Evolutionary conservation across 2,888 invertebrate genomes (phyloP).

Genomic region (Andricus curvator): DNA sequence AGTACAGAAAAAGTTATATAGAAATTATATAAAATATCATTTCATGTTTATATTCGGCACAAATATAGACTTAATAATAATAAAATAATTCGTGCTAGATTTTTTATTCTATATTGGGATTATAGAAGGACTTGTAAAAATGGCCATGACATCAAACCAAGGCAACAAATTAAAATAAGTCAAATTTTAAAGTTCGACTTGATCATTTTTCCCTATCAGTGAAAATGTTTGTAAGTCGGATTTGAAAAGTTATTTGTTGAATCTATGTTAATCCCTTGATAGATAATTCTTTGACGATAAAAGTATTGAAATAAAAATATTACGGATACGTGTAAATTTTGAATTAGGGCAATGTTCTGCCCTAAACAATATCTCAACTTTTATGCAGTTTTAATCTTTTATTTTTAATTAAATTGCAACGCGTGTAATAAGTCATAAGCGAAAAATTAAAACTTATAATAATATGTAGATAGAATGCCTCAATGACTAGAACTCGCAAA

Average conservation of each 20-base stretch:
- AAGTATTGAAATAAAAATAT: neutral
- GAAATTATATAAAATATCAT: neutral
- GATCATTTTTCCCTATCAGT: neutral
- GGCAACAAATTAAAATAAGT: constrained; percentile 1
- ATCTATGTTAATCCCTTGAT: neutral
- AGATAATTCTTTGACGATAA: neutral
- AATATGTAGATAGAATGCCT: neutral
- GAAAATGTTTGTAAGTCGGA: neutral
- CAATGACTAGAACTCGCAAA: neutral
- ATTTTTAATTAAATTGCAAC: neutral
- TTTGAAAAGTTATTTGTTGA: neutral
- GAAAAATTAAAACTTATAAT: neutral
- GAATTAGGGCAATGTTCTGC: neutral
- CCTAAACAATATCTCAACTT: neutral
- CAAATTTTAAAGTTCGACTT: neutral
- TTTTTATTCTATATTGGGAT: constrained; percentile 13
- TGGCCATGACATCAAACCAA: constrained; percentile 30
- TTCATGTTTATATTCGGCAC: neutral
- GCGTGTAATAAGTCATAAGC: neutral
- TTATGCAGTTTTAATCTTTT: neutral
- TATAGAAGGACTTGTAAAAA: constrained; percentile 7
- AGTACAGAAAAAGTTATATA: neutral
- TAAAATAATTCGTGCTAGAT: neutral
- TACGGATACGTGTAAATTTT: no score
- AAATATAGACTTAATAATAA: neutral